phyloP scores from a whole-genome alignment of 1,140 invertebrate species.

The Camponotus pennsylvanicus region DNA sequence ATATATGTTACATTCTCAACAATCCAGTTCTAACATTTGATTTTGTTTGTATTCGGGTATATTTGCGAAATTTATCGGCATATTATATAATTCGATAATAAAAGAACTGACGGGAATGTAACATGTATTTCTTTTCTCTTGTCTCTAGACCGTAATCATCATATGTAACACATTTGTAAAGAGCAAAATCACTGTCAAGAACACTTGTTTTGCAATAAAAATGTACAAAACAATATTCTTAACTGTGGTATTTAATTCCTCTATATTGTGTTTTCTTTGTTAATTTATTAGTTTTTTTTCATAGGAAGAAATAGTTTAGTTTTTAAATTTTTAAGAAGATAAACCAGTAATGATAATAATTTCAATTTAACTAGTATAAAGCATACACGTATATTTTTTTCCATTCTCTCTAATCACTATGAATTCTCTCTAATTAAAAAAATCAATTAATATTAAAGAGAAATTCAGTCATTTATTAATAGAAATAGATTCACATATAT shows the following conservation, averaged over 20 bases:
- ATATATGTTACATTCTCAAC: slow-evolving; percentile 35
- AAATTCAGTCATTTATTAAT: background rate
- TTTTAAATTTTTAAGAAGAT: background rate
- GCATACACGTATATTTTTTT: background rate
- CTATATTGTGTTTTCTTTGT: slow-evolving; percentile 11
- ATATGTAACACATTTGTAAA: slow-evolving; percentile 44
- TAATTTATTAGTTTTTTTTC: background rate
- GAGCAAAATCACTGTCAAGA: slow-evolving; percentile 19
- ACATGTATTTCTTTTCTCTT: slow-evolving; percentile 31
- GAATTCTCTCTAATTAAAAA: background rate
- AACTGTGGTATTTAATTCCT: slow-evolving; percentile 43
- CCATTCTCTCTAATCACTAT: background rate
- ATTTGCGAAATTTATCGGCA: background rate
- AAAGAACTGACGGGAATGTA: slow-evolving; percentile 12
- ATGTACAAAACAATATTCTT: slow-evolving; percentile 42
- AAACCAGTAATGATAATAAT: background rate
- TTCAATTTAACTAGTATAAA: slow-evolving; percentile 17
- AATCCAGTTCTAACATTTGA: background rate
- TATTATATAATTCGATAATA: background rate
- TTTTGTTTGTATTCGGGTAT: background rate
- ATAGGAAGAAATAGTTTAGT: background rate
- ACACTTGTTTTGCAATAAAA: slow-evolving; percentile 47
- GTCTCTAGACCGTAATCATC: slow-evolving; percentile 10
- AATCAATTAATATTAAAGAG: background rate
- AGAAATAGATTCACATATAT: background rate